These are phyloP conservation scores for Drosophila anceps DNA, from an alignment of 2,888 invertebrate genomes.

Conservation along the genomic window DNA sequence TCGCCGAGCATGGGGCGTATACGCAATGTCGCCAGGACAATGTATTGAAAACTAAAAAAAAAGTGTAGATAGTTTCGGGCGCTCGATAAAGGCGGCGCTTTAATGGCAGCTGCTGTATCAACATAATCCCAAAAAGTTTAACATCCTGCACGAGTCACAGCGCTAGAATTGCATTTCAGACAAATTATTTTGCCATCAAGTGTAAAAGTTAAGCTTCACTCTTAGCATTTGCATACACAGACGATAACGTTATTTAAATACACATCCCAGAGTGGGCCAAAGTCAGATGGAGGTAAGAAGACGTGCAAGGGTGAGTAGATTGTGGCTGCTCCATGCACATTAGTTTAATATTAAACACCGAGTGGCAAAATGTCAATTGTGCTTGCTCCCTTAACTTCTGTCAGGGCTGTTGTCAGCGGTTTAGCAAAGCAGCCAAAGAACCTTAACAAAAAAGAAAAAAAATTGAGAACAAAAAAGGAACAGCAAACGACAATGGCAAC, in stretches of 20 bases:
- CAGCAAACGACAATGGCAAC: constrained; percentile 52
- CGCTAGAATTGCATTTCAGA: constrained; percentile 46
- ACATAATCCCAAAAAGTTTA: constrained; percentile 16
- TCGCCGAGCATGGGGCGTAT: constrained; percentile 20
- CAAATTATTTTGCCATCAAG: constrained; percentile 72
- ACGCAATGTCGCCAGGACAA: constrained; percentile 12
- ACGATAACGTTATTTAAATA: constrained; percentile 62
- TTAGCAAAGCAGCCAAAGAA: constrained; percentile 34
- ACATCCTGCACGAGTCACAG: constrained; percentile 3
- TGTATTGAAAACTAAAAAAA: constrained; percentile 9
- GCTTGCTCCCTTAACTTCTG: constrained; percentile 1
- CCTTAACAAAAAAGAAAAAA: neutral
- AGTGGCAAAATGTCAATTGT: constrained; percentile 63
- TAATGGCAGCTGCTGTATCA: constrained; percentile 11
- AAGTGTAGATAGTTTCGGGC: constrained; percentile 10
- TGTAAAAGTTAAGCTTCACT: constrained; percentile 59
- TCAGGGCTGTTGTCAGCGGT: constrained; percentile 20
- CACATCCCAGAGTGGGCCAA: constrained; percentile 28
- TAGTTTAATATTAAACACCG: constrained; percentile 73
- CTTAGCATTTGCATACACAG: constrained; percentile 59
- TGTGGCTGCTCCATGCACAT: constrained; percentile 61
- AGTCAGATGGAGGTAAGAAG: neutral
- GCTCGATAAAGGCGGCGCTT: neutral
- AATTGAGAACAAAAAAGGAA: constrained; percentile 1
- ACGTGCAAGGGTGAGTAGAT: constrained; percentile 9